Evolutionary conservation across 2,113 vertebrate genomes (phyloP), one percentile per base, ranked within the genome.

Genomic region (Melanocharis versteri): DNA sequence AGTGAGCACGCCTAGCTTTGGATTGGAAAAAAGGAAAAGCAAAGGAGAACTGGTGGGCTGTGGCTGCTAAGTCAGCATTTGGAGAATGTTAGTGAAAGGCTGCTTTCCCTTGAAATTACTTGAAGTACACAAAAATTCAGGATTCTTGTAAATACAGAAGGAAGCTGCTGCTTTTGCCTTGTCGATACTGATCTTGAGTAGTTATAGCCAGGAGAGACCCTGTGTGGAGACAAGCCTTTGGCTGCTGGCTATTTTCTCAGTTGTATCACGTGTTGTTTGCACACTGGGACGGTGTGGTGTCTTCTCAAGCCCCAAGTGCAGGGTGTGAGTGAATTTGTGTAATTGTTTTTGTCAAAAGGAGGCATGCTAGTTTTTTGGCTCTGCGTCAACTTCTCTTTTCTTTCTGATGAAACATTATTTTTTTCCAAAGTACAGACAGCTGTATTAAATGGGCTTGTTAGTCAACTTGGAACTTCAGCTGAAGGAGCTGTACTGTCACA

Each of bases 11-110:
- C 64, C 54, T 83, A 14, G 50, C 68, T 56, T 72, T 71, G 77
- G 13, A 39, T 17, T 60, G 44, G 78, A 22, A 44, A 73, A 77
- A 66, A 69, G 48, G 33, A 78, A 84, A 93, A 80, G 70, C n/a
- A 57, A 80, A 86, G 56, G 60, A 91, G 85, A 94, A 72, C 64
- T 91, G 80, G 62, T 77, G 78, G 81, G 71, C 42, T 91, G 75
- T 51, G 70, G 48, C 73, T 96, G 83, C 90, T 22, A 50, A 57
- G 66, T 96, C 96, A 97, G 93, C 93, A 65, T 87, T 89, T 87
- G 60, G 77, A 68, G 72, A 70, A 58, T 45, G 69, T 50, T 22
- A 40, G 35, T 20, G 10, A 50, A 62, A 70, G 62, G 39, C 44
- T 78, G 94, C 56, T 87, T 95, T 94, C 77, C 62, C 73, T 69